Evolutionary conservation across 2,888 invertebrate species (phyloP).

Genomic region (Sphaerophoria rueppellii): DNA sequence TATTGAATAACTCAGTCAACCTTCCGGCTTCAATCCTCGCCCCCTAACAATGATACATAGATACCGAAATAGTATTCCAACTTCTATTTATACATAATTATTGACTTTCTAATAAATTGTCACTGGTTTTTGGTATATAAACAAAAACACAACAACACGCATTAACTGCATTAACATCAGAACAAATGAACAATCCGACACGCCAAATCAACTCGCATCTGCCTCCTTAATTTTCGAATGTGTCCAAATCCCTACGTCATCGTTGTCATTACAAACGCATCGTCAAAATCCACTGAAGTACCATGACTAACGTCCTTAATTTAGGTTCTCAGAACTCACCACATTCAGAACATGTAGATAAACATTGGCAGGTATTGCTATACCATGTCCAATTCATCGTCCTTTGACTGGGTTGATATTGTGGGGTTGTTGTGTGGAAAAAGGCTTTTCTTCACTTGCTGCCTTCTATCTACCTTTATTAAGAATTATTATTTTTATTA

Average conservation of each 20-base stretch:
- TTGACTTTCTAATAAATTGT: conserved; percentile 17
- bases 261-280: conserved; percentile 37
- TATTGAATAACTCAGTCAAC: neutral
- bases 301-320: conserved; percentile 64
- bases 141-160: conserved; percentile 9
- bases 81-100: conserved; percentile 3
- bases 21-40: neutral
- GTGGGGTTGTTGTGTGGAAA: neutral
- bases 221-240: conserved; percentile 44
- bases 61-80: neutral
- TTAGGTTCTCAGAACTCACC: conserved; percentile 18
- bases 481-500: neutral
- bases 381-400: conserved; percentile 15
- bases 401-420: conserved; percentile 29
- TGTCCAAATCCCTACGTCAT: conserved; percentile 38
- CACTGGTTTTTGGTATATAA: neutral
- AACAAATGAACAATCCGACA: conserved; percentile 42
- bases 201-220: conserved; percentile 62
- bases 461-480: neutral
- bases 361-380: conserved; percentile 25
- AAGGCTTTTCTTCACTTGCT: conserved; percentile 29
- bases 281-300: conserved; percentile 32
- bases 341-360: neutral
- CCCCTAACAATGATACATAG: neutral
- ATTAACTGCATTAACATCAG: conserved; percentile 68